Conservation (phyloP, 1,140 invertebrate species). For the Zeugodacus cucurbitae region DNA sequence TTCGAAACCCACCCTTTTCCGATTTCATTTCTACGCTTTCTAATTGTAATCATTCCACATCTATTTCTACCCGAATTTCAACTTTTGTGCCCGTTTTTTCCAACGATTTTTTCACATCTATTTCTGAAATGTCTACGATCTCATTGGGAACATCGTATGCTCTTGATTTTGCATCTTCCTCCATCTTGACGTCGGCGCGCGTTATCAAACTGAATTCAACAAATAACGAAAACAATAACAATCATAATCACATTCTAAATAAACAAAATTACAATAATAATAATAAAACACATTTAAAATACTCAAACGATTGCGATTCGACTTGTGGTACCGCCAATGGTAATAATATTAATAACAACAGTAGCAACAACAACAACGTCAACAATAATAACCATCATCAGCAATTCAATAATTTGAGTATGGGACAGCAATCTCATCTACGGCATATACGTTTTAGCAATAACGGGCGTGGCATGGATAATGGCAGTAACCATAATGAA, state of each 20-base stretch:
- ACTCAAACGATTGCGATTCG: neutral
- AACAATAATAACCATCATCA: constrained; percentile 47
- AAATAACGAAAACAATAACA: constrained; percentile 27
- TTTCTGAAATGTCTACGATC: neutral
- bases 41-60: constrained; percentile 7
- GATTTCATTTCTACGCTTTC: neutral
- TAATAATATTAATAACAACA: neutral
- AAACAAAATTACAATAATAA: neutral
- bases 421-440: constrained; percentile 32
- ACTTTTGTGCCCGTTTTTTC: neutral
- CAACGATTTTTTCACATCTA: neutral
- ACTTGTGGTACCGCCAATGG: constrained; percentile 24
- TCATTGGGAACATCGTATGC: neutral
- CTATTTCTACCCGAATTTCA: neutral
- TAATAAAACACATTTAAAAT: neutral
- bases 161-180: neutral
- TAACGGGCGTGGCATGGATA: constrained; percentile 51
- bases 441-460: constrained; percentile 41
- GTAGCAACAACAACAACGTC: constrained; percentile 38
- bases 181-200: neutral
- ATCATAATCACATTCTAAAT: neutral
- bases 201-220: neutral
- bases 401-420: constrained; percentile 37
- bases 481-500: constrained; percentile 44
- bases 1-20: neutral